phyloP scores from a whole-genome alignment of 2,113 vertebrate genomes.

The Ammodytes marinus region DNA sequence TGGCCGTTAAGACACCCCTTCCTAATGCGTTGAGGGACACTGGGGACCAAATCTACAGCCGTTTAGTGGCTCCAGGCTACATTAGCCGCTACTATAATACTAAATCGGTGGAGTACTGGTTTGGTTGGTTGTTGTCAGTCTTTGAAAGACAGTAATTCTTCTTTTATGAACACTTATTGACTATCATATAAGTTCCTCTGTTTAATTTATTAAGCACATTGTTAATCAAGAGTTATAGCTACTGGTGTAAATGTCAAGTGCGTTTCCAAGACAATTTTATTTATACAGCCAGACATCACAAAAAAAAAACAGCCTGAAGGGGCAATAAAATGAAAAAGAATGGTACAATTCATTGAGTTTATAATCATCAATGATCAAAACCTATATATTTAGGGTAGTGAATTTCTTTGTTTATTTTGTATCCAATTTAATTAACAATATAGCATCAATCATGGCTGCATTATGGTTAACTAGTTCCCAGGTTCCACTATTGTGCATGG shows the following conservation, averaged over 20 bases:
- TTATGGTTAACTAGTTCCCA: neutral
- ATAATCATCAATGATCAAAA: neutral
- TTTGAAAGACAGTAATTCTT: neutral
- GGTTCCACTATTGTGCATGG: neutral
- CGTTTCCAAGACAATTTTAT: too few species aligned
- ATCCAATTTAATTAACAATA: too few species aligned
- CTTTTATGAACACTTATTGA: neutral
- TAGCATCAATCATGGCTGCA: neutral
- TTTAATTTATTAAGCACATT: neutral
- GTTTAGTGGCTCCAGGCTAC: neutral
- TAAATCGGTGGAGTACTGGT: neutral
- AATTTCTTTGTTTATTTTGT: neutral
- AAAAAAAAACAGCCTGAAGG: too few species aligned
- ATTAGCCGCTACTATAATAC: neutral
- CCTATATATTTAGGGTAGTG: neutral
- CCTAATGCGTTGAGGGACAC: neutral
- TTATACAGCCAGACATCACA: too few species aligned
- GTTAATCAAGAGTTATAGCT: neutral
- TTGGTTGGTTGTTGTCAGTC: neutral
- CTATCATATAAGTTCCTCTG: too few species aligned
- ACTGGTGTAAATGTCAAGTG: neutral
- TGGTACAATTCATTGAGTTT: neutral
- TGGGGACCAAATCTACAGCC: neutral
- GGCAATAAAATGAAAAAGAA: too few species aligned
- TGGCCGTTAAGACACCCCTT: neutral